Evolutionary conservation across 2,797 vertebrate genomes (phyloP).

Genomic region (Margarornis squamiger): DNA sequence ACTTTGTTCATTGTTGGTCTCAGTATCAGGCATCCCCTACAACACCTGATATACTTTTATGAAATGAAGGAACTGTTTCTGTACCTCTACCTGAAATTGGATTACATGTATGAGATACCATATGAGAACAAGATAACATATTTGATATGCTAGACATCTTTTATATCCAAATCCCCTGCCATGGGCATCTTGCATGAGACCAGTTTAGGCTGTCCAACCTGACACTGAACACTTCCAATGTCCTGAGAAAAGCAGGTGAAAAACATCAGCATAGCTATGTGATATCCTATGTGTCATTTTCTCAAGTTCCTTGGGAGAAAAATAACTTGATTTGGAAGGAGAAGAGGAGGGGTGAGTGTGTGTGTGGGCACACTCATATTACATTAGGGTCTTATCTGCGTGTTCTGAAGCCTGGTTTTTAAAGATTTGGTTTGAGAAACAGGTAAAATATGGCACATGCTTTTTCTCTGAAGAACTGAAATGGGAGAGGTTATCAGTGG

Average conservation of each 20-base stretch:
- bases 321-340: not conserved
- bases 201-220: accelerated
- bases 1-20: not conserved
- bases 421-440: not conserved
- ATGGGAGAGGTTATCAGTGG: not conserved
- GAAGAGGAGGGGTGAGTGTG: not conserved
- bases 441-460: not conserved
- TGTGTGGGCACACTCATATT: not conserved
- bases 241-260: not conserved
- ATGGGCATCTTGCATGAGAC: not conserved
- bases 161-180: not conserved
- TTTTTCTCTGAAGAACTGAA: not conserved
- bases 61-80: not conserved
- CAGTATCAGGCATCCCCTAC: not conserved
- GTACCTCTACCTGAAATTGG: not conserved
- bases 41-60: not conserved
- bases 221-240: not conserved
- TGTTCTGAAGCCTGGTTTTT: not conserved
- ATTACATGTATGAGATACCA: not conserved
- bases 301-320: not conserved
- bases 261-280: not conserved
- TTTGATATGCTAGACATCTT: not conserved
- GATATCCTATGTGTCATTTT: accelerated
- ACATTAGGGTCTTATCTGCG: not conserved
- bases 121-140: not conserved